Conservation (phyloP, 2,888 invertebrate species). For the Carterocephalus palaemon region DNA sequence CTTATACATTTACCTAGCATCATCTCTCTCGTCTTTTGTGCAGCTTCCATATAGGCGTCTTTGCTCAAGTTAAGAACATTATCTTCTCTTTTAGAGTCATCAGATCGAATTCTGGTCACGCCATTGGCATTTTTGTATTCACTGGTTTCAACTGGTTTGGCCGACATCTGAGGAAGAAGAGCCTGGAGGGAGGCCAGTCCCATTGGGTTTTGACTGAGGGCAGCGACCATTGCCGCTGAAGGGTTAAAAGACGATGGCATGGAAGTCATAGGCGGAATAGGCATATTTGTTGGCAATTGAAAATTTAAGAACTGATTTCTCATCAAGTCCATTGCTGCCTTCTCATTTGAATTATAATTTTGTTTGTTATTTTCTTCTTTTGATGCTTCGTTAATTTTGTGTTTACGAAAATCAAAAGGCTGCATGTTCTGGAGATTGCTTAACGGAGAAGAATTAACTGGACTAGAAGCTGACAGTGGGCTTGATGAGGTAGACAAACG, state of each 20-base stretch:
- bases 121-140: conserved; percentile 62
- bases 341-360: conserved; percentile 60
- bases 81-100: conserved; percentile 57
- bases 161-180: conserved; percentile 80
- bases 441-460: conserved; percentile 85
- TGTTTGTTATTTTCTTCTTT: conserved; percentile 72
- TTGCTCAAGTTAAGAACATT: conserved; percentile 72
- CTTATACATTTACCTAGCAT: conserved; percentile 82
- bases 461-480: conserved; percentile 76
- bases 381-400: conserved; percentile 55
- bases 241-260: conserved; percentile 78
- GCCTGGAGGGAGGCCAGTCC: conserved; percentile 82
- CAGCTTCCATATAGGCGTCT: conserved; percentile 59
- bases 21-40: conserved; percentile 68
- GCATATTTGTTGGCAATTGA: conserved; percentile 78
- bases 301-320: conserved; percentile 81
- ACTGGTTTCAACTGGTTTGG: conserved; percentile 60
- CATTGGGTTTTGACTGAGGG: conserved; percentile 78
- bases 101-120: conserved; percentile 49
- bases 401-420: conserved; percentile 93
- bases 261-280: conserved; percentile 76
- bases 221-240: conserved; percentile 82
- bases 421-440: conserved; percentile 96
- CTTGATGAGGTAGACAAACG: conserved; percentile 72
- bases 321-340: conserved; percentile 80